Conservation (phyloP, 2,113 vertebrate species). For the Microcebus tavaratra region DNA sequence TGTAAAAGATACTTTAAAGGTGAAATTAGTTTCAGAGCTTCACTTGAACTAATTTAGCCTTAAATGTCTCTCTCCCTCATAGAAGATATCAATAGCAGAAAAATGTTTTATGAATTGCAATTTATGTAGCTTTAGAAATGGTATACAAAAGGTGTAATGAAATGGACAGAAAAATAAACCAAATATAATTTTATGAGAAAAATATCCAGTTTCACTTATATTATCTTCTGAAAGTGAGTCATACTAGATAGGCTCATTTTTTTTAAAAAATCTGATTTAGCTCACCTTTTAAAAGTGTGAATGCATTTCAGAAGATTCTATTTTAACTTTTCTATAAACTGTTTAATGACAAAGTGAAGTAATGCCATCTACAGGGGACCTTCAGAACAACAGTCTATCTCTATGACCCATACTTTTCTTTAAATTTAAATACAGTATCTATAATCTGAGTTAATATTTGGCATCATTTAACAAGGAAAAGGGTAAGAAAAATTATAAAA, state of each 20-base stretch:
- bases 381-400: constrained; percentile 42
- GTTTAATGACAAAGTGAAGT: constrained; percentile 48
- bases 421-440: not conserved
- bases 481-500: not conserved
- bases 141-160: not conserved
- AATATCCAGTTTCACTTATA: not conserved
- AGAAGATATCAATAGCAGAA: not conserved
- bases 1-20: constrained; percentile 44
- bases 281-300: constrained; percentile 50
- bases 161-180: not conserved
- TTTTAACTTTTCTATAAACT: not conserved
- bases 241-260: not conserved
- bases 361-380: constrained; percentile 71
- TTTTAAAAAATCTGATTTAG: not conserved
- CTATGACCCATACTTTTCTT: not conserved
- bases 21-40: constrained; percentile 45
- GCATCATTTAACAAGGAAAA: not conserved
- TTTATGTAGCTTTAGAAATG: constrained; percentile 1
- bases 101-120: not conserved
- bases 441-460: not conserved
- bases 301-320: not conserved
- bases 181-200: constrained; percentile 29
- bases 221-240: constrained; percentile 34
- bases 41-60: constrained; percentile 39
- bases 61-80: not conserved